Base-by-base conservation (phyloP, 1,140 invertebrate species). In the Drosophila nebulosa region DNA sequence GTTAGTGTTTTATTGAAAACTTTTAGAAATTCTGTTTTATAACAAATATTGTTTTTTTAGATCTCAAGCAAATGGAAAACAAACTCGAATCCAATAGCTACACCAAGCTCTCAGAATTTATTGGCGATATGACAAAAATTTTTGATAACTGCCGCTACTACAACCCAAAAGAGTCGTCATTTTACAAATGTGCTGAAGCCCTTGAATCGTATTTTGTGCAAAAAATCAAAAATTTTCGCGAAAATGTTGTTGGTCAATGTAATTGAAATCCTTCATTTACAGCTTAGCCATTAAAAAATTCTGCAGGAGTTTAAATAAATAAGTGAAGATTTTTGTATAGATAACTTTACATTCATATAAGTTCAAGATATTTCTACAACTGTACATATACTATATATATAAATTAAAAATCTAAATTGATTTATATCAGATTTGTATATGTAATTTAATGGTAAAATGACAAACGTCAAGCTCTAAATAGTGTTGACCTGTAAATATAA, bases 121-220 rank as follows among this genome's bases (percentile, higher is more conserved):
- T 99, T 83, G 97, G 97, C 90, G 98, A 99, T 91, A 97, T 99
- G 94, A 98, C 97, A 39, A 98, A 98, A 91, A 98, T 99, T 86
- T 99, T 99, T 92, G 98, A 99, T 92, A 99, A 99, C 92, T 99
- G 98, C 94, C 95, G 98, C 60, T 98, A 98, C 81, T 99, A 98
- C 92, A 99, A 99, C 93, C 96, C 97, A 27, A 96, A 96, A 88
- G 97, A 98, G 90, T 98, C 97, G 14, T 96, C 97, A 51, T 98
- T 99, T 92, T 98, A 96, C 92, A 97, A 97, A 79, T 98, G 97
- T 93, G 98, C 98, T 4, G 97, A 99, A 91, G 95, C 96, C 24
- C 92, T 99, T 32, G 98, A 99, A 92, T 95, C 95, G n/a, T 99
- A 96, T 91, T 99, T 99, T 94, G 97, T 98, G 86, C 96, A 96